Percentiles rank a stretch among this genome's conserved stretches.
phyloP scores from a whole-genome alignment of 2,113 vertebrate species.

The Falco punctatus region DNA sequence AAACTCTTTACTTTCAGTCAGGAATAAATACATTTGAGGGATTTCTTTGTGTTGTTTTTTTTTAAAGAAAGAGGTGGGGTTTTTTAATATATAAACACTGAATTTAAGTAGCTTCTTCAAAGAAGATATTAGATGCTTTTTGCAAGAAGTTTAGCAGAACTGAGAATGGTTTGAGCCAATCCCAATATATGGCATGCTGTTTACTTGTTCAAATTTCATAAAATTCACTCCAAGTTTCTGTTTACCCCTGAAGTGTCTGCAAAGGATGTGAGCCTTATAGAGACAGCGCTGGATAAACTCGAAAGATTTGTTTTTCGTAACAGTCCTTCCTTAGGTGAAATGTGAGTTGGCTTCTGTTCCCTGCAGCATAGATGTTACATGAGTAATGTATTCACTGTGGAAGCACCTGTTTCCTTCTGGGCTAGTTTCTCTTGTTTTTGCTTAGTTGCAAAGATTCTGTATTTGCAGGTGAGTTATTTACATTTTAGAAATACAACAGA shows the following conservation, averaged over 20 bases:
- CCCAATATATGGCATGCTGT: background rate
- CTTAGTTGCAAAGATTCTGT: background rate
- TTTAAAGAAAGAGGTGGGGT: background rate
- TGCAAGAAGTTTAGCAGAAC: background rate
- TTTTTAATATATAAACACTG: background rate
- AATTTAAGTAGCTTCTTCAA: background rate
- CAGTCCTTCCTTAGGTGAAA: background rate
- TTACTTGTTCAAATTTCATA: background rate
- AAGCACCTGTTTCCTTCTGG: slow-evolving; percentile 16
- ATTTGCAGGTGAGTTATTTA: background rate
- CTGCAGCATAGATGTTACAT: background rate
- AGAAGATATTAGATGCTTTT: background rate
- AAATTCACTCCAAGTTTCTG: background rate
- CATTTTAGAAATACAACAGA: background rate
- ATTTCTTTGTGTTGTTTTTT: background rate
- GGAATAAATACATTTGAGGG: background rate
- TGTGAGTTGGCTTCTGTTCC: background rate
- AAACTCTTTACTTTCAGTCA: background rate
- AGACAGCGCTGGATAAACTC: background rate
- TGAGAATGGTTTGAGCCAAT: background rate
- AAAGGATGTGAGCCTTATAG: background rate
- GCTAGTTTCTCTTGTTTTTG: background rate
- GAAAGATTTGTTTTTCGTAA: background rate
- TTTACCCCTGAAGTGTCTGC: background rate
- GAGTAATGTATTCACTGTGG: background rate